Conservation (phyloP, 2,113 vertebrate genomes). For the Xyrauchen texanus region DNA sequence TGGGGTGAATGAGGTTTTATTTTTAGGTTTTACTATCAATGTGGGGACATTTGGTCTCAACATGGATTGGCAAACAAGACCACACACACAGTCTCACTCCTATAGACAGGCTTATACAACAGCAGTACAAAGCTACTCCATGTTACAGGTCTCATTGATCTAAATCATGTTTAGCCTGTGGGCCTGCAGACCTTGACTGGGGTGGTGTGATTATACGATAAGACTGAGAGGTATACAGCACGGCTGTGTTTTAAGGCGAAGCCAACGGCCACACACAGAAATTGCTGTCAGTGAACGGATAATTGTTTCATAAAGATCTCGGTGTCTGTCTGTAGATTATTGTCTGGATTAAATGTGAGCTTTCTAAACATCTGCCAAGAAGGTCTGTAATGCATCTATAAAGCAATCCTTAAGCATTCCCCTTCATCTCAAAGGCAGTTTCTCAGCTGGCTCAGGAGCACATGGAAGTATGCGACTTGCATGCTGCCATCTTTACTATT, state of each 20-base stretch:
- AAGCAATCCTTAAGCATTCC: too few species aligned
- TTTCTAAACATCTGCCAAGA: neutral
- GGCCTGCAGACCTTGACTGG: constrained; percentile 26
- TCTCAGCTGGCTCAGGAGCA: too few species aligned
- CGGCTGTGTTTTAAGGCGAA: too few species aligned
- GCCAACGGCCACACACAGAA: constrained; percentile 6
- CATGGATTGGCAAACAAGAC: neutral
- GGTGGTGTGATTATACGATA: constrained; percentile 37
- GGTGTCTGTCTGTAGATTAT: neutral
- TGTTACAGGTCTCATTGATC: constrained; percentile 42
- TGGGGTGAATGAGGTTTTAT: too few species aligned
- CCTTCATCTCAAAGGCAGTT: too few species aligned
- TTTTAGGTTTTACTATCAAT: too few species aligned
- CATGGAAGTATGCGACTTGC: too few species aligned
- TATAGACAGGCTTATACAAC: constrained; percentile 33
- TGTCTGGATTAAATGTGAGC: neutral
- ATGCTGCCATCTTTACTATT: too few species aligned
- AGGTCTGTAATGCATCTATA: too few species aligned
- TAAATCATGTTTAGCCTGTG: constrained; percentile 47
- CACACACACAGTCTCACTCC: neutral
- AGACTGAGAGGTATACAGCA: constrained; percentile 25
- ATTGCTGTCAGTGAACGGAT: neutral
- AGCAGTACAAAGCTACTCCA: constrained; percentile 1
- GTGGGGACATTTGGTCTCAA: too few species aligned
- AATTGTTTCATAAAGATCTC: constrained; percentile 16